Evolutionary conservation across 1,140 invertebrate species (phyloP).

Genomic region (Psilanteris sp.): DNA sequence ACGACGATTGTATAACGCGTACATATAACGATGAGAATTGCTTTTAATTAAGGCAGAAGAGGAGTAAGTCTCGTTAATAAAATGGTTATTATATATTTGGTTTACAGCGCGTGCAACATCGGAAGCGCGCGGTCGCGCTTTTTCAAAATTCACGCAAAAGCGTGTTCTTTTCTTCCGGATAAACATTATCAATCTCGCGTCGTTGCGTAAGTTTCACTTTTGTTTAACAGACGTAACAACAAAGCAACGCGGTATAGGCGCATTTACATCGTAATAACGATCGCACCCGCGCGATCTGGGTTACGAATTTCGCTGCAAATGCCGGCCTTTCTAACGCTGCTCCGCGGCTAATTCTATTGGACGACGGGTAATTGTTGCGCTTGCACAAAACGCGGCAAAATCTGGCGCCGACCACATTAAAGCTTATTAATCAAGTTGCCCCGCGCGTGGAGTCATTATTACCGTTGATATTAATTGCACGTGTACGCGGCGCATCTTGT

Average conservation of each 20-base stretch:
- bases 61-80: too few species aligned
- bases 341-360: slow-evolving; percentile 25
- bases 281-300: slow-evolving; percentile 43
- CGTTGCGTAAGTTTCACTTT: slow-evolving; percentile 19
- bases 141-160: too few species aligned
- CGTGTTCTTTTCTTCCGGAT: too few species aligned
- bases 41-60: too few species aligned
- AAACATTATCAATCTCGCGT: background rate
- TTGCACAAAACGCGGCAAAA: slow-evolving; percentile 33
- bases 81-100: background rate
- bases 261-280: slow-evolving; percentile 45
- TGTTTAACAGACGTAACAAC: slow-evolving; percentile 18
- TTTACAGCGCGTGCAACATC: too few species aligned
- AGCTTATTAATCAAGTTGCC: slow-evolving; percentile 49
- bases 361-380: slow-evolving; percentile 14
- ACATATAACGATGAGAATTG: background rate
- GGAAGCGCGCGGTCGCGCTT: too few species aligned
- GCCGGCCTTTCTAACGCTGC: slow-evolving; percentile 42
- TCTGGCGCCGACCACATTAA: slow-evolving; percentile 39
- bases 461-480: slow-evolving; percentile 54
- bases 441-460: slow-evolving; percentile 48
- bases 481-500: too few species aligned
- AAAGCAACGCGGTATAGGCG: background rate
- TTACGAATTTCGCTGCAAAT: slow-evolving; percentile 55
- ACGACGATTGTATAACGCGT: background rate